Conservation (phyloP, 2,113 vertebrate genomes). For the Petroica traversi region DNA sequence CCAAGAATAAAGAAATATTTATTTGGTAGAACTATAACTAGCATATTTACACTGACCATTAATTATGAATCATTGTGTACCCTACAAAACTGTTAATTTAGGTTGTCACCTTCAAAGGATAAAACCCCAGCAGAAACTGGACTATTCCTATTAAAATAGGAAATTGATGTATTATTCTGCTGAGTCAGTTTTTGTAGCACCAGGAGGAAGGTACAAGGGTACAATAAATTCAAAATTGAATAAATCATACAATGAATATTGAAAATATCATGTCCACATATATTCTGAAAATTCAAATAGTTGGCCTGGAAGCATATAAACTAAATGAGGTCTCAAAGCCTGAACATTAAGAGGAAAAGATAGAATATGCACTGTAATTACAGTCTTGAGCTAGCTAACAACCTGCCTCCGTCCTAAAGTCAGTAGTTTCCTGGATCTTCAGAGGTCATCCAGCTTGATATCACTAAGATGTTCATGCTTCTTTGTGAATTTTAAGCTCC, state of each 20-base stretch:
- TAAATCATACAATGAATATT: not conserved
- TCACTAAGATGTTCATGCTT: not conserved
- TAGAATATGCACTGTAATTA: not conserved
- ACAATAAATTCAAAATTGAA: not conserved
- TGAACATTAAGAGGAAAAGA: not conserved
- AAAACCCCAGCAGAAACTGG: not conserved
- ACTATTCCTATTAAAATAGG: not conserved
- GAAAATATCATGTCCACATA: not conserved
- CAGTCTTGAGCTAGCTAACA: not conserved
- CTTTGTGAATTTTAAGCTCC: not conserved
- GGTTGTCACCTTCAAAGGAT: not conserved
- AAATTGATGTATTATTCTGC: not conserved
- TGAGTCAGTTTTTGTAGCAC: not conserved
- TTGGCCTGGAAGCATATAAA: not conserved
- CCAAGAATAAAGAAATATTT: not conserved
- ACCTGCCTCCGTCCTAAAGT: not conserved
- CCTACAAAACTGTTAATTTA: not conserved
- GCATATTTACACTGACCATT: not conserved
- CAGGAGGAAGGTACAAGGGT: not conserved
- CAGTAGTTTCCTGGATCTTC: not conserved
- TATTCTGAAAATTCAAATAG: not conserved
- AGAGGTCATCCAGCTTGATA: not conserved
- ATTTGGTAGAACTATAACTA: not conserved
- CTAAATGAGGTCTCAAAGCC: not conserved
- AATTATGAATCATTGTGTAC: not conserved